A percentile compares a stretch with the other conserved stretches of the same genome.
Evolutionary conservation across 2,113 vertebrate genomes (phyloP).

Genomic region (Colinus virginianus): DNA sequence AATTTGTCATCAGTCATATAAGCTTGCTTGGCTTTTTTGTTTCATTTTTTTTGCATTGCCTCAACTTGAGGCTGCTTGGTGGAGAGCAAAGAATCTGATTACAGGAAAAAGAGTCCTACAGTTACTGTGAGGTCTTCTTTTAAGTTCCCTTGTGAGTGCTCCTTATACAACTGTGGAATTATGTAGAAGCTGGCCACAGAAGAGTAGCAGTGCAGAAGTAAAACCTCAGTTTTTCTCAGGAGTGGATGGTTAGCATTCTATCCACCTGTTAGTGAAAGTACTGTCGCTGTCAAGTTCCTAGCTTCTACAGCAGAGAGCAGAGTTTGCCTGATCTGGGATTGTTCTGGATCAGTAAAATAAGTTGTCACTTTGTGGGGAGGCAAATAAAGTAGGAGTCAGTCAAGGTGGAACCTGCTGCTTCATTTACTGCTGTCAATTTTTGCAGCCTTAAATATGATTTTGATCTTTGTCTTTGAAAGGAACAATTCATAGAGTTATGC

Average conservation of each 20-base stretch:
- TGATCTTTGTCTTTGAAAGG: constrained; percentile 78
- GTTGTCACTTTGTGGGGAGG: neutral
- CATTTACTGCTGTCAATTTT: neutral
- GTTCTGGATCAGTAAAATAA: neutral
- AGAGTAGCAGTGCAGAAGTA: neutral
- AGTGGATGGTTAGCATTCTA: neutral
- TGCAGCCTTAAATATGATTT: neutral
- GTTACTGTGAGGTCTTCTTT: neutral
- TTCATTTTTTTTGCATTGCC: neutral
- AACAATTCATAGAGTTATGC: constrained; percentile 97
- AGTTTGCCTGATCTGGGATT: neutral
- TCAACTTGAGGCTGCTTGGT: neutral
- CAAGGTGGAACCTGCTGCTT: neutral
- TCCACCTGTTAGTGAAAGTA: neutral
- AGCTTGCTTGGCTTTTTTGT: neutral
- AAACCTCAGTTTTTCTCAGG: neutral
- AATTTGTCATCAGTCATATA: neutral
- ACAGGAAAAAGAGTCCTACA: neutral
- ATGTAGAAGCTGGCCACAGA: neutral
- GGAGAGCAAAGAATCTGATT: neutral
- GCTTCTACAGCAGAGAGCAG: neutral
- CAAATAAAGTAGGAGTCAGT: neutral
- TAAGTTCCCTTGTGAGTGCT: neutral
- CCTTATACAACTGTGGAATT: neutral
- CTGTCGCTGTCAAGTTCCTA: neutral